Evolutionary conservation across 2,888 invertebrate species (phyloP).

Genomic region (Hypomecis atomaria): DNA sequence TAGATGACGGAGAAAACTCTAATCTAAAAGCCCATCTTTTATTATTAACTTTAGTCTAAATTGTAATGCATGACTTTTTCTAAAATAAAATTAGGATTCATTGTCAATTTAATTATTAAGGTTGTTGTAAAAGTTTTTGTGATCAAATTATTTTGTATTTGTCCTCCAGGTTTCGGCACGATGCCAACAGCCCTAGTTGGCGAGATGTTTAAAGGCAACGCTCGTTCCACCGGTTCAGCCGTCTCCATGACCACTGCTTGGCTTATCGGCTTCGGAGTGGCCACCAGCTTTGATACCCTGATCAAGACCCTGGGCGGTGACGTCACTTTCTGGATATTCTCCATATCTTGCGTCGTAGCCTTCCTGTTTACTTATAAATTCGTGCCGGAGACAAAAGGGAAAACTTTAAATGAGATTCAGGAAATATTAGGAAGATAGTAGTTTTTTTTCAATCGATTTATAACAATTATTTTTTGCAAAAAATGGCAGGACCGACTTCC

Average conservation of each 20-base stretch:
- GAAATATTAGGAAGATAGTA: slow-evolving; percentile 45
- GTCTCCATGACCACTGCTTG: slow-evolving; percentile 58
- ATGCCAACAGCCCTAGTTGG: slow-evolving; percentile 57
- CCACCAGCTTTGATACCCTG: slow-evolving; percentile 53
- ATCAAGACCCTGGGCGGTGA: slow-evolving; percentile 51
- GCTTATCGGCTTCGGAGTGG: slow-evolving; percentile 57
- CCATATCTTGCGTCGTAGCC: slow-evolving; percentile 49
- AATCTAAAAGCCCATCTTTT: no score
- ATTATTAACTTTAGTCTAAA: no score
- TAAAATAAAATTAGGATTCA: no score
- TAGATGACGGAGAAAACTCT: no score
- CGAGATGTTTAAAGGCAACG: slow-evolving; percentile 58
- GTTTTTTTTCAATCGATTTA: no score
- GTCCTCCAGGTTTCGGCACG: slow-evolving; percentile 57
- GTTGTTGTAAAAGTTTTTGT: no score
- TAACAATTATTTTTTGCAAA: no score
- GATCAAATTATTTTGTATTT: no score
- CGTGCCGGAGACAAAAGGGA: slow-evolving; percentile 60
- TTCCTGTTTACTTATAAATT: slow-evolving; percentile 53
- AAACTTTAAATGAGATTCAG: slow-evolving; percentile 55
- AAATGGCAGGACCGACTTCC: no score
- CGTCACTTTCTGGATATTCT: slow-evolving; percentile 56
- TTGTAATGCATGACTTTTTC: no score
- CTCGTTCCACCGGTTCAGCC: slow-evolving; percentile 55
- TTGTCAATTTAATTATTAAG: no score